Evolutionary conservation across 2,113 vertebrate species (phyloP).

Genomic region (Anhinga anhinga): DNA sequence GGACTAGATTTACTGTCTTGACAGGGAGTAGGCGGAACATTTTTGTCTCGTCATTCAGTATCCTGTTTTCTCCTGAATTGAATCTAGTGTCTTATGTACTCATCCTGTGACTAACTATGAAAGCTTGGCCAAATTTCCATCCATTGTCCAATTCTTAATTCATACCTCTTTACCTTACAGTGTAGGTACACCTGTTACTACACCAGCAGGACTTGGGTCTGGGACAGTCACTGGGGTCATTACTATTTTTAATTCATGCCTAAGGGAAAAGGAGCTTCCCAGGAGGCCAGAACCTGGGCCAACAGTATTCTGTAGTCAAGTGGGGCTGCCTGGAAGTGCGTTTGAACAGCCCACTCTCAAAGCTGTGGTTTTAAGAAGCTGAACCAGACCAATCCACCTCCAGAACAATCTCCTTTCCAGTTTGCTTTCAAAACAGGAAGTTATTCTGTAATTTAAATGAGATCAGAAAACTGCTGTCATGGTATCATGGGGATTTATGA

Average conservation of each 20-base stretch:
- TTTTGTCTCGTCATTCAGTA: constrained; percentile 31
- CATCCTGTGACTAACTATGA: constrained; percentile 25
- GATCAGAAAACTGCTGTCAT: neutral
- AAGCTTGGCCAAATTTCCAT: neutral
- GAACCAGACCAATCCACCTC: constrained; percentile 24
- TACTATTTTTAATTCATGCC: neutral
- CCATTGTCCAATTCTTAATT: neutral
- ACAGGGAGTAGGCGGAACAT: neutral
- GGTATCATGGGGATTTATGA: neutral
- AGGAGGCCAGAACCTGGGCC: neutral
- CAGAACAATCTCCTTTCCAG: constrained; percentile 1
- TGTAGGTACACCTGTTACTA: neutral
- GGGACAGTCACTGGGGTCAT: neutral
- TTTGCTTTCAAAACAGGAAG: constrained; percentile 31
- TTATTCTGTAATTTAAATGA: neutral
- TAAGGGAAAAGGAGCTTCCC: neutral
- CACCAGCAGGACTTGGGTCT: neutral
- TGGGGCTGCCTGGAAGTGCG: neutral
- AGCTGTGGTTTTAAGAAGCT: constrained; percentile 20
- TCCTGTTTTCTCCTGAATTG: constrained; percentile 38
- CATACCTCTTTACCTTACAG: neutral
- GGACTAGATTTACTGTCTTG: neutral
- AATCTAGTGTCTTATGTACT: neutral
- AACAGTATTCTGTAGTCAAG: neutral
- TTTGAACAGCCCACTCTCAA: constrained; percentile 23